These are phyloP conservation scores for Plebejus anna DNA, from an alignment of 2,888 invertebrate genomes.

Conservation along the genomic window DNA sequence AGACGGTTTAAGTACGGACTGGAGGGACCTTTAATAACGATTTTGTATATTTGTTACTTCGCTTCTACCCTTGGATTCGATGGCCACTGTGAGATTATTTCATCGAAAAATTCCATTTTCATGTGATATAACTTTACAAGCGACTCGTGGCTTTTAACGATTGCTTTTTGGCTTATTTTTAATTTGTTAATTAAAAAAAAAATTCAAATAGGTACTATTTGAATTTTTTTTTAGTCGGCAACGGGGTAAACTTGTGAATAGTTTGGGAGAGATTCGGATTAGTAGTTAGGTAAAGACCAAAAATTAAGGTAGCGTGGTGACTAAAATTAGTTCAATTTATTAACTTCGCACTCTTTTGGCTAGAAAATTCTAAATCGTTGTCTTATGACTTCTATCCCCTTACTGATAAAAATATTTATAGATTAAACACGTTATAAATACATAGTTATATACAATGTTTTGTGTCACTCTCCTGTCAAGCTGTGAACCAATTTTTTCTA, in stretches of 20 bases:
- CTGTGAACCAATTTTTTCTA: not conserved
- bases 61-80: conserved; percentile 13
- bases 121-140: not conserved
- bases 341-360: not conserved
- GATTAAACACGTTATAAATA: not conserved
- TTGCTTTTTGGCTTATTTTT: not conserved
- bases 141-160: not conserved
- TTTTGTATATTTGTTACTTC: conserved; percentile 27
- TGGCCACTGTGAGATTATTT: conserved; percentile 26
- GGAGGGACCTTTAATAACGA: conserved; percentile 30
- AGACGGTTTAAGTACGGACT: conserved; percentile 20
- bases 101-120: not conserved
- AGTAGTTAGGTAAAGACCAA: conserved; percentile 3
- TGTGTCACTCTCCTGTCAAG: not conserved
- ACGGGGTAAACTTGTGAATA: not conserved
- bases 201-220: not conserved
- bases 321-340: not conserved
- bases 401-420: not conserved
- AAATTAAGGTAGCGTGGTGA: not conserved
- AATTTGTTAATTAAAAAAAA: not conserved
- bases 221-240: not conserved
- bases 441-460: not conserved
- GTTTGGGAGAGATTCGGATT: not conserved
- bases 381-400: not conserved
- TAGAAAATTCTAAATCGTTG: not conserved